A percentile compares a stretch with the other conserved stretches of the same genome.
phyloP scores from a whole-genome alignment of 2,888 invertebrate species.

The Netelia inedita region DNA sequence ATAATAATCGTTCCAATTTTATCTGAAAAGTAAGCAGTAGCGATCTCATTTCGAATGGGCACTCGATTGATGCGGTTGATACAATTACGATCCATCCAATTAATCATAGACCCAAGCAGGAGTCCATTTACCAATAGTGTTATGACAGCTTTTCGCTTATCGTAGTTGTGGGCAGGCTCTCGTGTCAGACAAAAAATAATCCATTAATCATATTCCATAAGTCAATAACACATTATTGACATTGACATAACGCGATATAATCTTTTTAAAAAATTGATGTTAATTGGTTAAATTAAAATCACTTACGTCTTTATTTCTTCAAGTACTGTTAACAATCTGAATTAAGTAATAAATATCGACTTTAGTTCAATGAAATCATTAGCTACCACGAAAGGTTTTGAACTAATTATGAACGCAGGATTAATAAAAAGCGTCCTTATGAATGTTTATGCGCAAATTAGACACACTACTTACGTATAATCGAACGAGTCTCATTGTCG shows the following conservation, averaged over 20 bases:
- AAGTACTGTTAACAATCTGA: no score
- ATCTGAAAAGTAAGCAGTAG: neutral
- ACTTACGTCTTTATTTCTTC: no score
- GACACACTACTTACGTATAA: conserved; percentile 77
- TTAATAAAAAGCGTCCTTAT: neutral
- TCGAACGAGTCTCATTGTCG: conserved; percentile 77
- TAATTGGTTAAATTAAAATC: neutral
- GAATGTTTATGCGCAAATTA: conserved; percentile 2
- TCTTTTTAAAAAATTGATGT: neutral
- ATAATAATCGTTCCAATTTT: neutral
- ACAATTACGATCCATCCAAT: neutral
- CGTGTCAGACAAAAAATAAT: neutral
- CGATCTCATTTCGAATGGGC: neutral
- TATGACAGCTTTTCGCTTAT: neutral
- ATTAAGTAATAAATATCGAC: no score
- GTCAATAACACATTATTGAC: neutral
- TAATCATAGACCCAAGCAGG: neutral
- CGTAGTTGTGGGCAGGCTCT: neutral
- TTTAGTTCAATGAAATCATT: no score
- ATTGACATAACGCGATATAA: neutral
- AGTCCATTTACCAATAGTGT: neutral
- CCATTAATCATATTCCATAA: neutral
- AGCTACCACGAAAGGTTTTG: no score
- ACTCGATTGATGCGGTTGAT: neutral
- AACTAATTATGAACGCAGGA: neutral